Base-by-base conservation (phyloP, 1,140 invertebrate species). In the Heliconius eleuchia region DNA sequence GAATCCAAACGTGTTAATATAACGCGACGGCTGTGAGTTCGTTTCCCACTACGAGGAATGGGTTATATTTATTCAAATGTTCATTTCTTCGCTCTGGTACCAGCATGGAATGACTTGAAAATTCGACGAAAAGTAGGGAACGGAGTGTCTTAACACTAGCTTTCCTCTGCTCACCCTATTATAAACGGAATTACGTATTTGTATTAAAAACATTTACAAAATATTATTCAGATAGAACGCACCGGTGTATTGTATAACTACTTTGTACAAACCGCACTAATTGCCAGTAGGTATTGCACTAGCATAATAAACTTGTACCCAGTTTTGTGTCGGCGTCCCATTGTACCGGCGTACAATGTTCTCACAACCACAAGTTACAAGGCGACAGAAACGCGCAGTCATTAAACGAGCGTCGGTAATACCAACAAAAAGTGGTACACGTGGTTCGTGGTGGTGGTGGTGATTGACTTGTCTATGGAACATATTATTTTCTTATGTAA, bases 401-500 rank as follows among this genome's bases (percentile, higher is more conserved):
- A 91, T 91, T 88, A 87, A 74, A 77, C 82, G 77, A 83, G 34
- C 34, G 86, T 79, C 86, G 83, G 85, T 89, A 90, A 88, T 84
- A 83, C 80, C 84, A 79, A 85, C 88, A 78, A 80, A 80, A 80
- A 80, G 80, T 85, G 82, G 70, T 84, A 73, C 82, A 78, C 84
- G 82, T 83, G 83, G 78, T 82, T 74, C 84, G 3, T 13, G 2
- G 42, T 46, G 42, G 30, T 30, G 30, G 42, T 46, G 84, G 87
- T 89, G 88, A 93, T 93, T 91, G 90, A 90, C 90, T 89, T 85
- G 83, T 91, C 85, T 84, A 87, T 87, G 84, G 86, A 87, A 88
- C 84, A 80, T 82, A 84, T 87, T 85, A 34, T 80, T 89, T 85
- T 88, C 83, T 83, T 76, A 76, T 81, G 84, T 84, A 79, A 85